A percentile compares a stretch with the other conserved stretches of the same genome.
Conservation (phyloP, 2,888 invertebrate genomes). For the Argynnis bischoffii region DNA sequence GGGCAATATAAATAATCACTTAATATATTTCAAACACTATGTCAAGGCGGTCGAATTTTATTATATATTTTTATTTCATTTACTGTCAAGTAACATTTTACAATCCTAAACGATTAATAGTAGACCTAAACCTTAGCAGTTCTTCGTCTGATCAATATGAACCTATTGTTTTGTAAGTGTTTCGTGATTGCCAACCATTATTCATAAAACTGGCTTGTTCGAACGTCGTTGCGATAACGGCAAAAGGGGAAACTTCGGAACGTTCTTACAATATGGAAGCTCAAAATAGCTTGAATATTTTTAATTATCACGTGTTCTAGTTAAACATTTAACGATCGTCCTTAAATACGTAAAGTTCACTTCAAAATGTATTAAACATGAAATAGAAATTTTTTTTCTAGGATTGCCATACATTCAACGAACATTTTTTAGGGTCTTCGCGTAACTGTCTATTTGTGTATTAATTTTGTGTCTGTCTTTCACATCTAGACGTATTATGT, state of each 20-base stretch:
- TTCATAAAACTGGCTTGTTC: slow-evolving; percentile 48
- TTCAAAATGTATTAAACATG: no score
- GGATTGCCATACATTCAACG: no score
- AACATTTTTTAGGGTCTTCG: no score
- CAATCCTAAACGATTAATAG: not conserved
- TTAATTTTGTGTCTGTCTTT: no score
- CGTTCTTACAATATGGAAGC: slow-evolving; percentile 18
- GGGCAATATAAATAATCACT: no score
- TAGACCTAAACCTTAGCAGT: not conserved
- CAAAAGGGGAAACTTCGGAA: slow-evolving; percentile 35
- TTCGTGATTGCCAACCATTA: slow-evolving; percentile 53
- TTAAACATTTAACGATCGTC: not conserved
- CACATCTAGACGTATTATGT: no score
- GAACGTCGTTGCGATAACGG: slow-evolving; percentile 51
- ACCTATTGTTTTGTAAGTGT: slow-evolving; percentile 43
- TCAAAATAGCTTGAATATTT: slow-evolving; percentile 32
- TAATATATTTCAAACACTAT: no score
- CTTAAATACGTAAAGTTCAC: no score
- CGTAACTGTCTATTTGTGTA: no score
- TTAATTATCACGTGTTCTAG: slow-evolving; percentile 11
- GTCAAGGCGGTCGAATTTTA: no score
- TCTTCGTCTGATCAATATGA: slow-evolving; percentile 28
- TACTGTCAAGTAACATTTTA: not conserved
- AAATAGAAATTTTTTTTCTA: no score
- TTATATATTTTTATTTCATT: not conserved